A percentile compares a stretch with the other conserved stretches of the same genome.
Conservation (phyloP, 2,888 invertebrate genomes). For the Rotaria socialis region DNA sequence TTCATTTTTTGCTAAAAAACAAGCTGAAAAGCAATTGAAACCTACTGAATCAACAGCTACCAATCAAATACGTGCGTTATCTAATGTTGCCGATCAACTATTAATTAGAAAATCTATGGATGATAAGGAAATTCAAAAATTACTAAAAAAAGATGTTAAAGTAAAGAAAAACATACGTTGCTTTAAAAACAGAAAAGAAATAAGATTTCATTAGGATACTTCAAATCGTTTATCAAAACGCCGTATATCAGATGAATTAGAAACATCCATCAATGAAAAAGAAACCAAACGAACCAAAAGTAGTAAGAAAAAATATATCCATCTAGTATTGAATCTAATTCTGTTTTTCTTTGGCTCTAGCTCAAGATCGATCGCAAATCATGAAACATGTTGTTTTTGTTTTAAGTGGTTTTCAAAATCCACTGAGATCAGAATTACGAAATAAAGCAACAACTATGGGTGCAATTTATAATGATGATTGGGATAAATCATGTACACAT, state of each 20-base stretch:
- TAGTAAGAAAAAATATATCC: not conserved
- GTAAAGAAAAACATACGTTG: not conserved
- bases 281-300: slow-evolving; percentile 6
- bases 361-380: not conserved
- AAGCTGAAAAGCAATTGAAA: not conserved
- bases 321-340: not conserved
- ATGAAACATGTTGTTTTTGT: slow-evolving; percentile 71
- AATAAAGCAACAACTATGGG: slow-evolving; percentile 72
- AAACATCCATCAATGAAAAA: not conserved
- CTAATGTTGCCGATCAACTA: not conserved
- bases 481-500: slow-evolving; percentile 74
- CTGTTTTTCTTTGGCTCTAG: not conserved
- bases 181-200: not conserved
- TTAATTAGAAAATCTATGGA: slow-evolving; percentile 23
- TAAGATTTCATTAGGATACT: not conserved
- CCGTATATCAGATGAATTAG: not conserved
- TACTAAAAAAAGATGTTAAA: slow-evolving; percentile 41
- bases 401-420: slow-evolving; percentile 83
- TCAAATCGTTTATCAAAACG: not conserved
- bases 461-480: slow-evolving; percentile 72
- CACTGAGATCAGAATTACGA: slow-evolving; percentile 69
- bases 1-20: slow-evolving; percentile 5
- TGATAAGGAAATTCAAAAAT: slow-evolving; percentile 30
- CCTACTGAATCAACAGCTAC: not conserved
- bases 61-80: not conserved